Percentiles rank a stretch among this genome's conserved stretches.
phyloP scores from a whole-genome alignment of 1,140 invertebrate genomes.

The Ostrea edulis region DNA sequence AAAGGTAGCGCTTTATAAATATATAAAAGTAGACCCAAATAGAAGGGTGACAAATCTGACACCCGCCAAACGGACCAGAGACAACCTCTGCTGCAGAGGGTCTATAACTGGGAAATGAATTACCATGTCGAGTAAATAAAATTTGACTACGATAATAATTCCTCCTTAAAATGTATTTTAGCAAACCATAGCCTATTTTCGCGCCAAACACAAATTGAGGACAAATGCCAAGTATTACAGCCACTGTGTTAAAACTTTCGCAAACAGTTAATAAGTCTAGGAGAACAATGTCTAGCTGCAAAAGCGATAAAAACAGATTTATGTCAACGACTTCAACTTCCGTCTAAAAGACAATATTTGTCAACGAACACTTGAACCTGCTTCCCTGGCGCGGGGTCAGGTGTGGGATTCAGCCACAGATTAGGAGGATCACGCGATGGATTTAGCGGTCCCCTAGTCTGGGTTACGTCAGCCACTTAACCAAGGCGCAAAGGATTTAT shows the following conservation, averaged over 20 bases:
- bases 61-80: not conserved
- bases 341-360: conserved; percentile 37
- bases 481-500: not conserved
- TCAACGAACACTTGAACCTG: conserved; percentile 12
- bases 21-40: not conserved
- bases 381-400: conserved; percentile 14
- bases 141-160: too few relatives aligned
- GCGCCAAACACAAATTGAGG: not conserved
- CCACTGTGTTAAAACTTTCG: not conserved
- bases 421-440: conserved; percentile 3
- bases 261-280: conserved; percentile 20
- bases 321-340: conserved; percentile 38
- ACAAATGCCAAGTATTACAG: not conserved
- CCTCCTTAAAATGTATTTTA: too few relatives aligned
- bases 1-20: conserved; percentile 27
- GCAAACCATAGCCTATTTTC: too few relatives aligned
- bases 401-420: conserved; percentile 16
- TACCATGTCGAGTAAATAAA: too few relatives aligned
- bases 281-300: not conserved
- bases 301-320: conserved; percentile 30
- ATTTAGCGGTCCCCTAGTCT: conserved; percentile 3
- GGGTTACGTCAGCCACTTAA: conserved; percentile 11
- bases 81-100: too few relatives aligned
- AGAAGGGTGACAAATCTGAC: conserved; percentile 18
- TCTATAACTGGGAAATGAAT: too few relatives aligned